Evolutionary conservation across 2,113 vertebrate species (phyloP), one percentile per base, ranked within the genome.

Genomic region (Ranitomeya variabilis): DNA sequence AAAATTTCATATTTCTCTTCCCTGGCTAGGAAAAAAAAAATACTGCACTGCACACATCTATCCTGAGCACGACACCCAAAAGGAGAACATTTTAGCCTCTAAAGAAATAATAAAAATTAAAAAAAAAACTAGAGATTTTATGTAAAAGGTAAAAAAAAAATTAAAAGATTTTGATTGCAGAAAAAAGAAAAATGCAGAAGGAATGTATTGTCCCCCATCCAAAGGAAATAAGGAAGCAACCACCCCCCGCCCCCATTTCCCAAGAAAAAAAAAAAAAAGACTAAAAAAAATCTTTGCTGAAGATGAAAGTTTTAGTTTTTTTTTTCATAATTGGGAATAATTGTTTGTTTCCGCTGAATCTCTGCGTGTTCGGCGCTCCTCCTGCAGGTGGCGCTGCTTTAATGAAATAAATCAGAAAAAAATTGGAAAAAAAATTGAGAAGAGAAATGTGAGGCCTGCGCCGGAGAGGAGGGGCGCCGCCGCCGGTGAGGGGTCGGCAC

Each of bases 331-430:
- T 31, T 21, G 92, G 91, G 94, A 93, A 91, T 91, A 93, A 93
- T 94, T 90, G 90, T 31, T 80, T 89, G 89, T 91, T 91, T 94
- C n/a, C 1, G 95, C 94, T 93, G 91, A 94, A 95, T 95, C 97
- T 96, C 91, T 93, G 90, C 90, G 86, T 91, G 90, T 92, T 93
- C 90, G 89, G 92, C 96, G 95, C 93, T 90, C 94, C 92, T 91
- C 95, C 97, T 93, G 94, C 93, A 97, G 96, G 95, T 94, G 97
- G 97, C 97, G 97, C 95, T 93, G 95, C 94, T 92, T 93, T 93
- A 93, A 89, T 93, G 89, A 92, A 92, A 92, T 85, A 91, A 95
- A 95, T 94, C 78, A 90, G 90, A 91, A 81, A 91, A 92, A 94
- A 95, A 94, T 90, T 92, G 91, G 91, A 73, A 91, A 93, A 93